Base-by-base conservation (phyloP, 2,888 invertebrate genomes). In the Scrobipalpa costella region DNA sequence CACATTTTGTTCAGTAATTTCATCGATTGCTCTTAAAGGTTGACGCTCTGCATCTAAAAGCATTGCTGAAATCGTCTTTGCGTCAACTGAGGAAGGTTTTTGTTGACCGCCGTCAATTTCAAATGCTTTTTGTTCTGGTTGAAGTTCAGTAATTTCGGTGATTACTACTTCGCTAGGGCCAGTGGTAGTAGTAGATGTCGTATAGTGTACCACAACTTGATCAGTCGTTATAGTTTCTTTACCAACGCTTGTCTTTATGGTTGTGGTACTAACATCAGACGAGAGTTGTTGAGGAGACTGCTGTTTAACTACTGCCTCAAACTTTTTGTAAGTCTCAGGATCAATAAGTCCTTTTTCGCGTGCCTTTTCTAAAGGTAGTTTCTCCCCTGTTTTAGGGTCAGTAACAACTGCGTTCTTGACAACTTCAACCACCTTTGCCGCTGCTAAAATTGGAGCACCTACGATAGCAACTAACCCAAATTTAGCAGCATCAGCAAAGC, bases 361-460 rank as follows among this genome's bases (percentile, higher is more conserved):
- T 2, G 96, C 96, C 64, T 94, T 93, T 76, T 95, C 94, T 49
- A 95, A 90, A 7, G 95, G 94, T 66, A 96, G 91, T 71, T 93
- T 93, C 75, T 95, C 93, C 11, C 95, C 95, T 1, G 95, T 94
- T 68, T 92, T 93, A 1, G 97, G 95, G 85, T 97, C 96, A 57
- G 93, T 88, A 5, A 94, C 92, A 75, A 94, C 92, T 0, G 90
- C 85, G 63, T 72, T 87, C 69, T 93, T 93, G 0, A 95, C 92
- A 0, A 94, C 92, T 75, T 94, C 94, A 52, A 95, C 90, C 0
- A 94, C 92, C 71, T 94, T 94, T 62, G 94, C 92, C 9, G 94
- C 94, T 3, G 95, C 95, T 21, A 95, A 92, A 55, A 96, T 85
- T 7, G 97, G 96, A 1, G 95, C 94, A 36, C 96, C 97, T 17